These are phyloP conservation scores for Brachionichthys hirsutus DNA, from an alignment of 2,113 vertebrate genomes.

Conservation along the genomic window DNA sequence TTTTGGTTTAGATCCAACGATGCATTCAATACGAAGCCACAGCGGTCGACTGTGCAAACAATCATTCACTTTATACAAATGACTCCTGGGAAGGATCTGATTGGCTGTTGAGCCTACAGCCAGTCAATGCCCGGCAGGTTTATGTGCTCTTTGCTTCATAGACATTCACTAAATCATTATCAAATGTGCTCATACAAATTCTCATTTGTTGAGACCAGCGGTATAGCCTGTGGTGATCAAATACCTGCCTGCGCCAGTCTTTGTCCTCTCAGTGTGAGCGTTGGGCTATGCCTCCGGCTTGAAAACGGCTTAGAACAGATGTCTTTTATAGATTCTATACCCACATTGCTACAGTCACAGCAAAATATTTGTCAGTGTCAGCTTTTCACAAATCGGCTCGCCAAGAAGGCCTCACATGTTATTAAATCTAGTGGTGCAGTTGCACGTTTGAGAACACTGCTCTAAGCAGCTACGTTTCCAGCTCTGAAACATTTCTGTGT, in stretches of 20 bases:
- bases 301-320: conserved; percentile 10
- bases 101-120: no score
- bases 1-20: no score
- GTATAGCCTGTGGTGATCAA: conserved; percentile 47
- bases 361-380: conserved; percentile 33
- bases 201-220: conserved; percentile 26
- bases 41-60: no score
- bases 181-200: conserved; percentile 17
- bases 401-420: conserved; percentile 42
- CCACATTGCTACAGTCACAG: no score
- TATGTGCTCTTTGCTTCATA: conserved; percentile 7
- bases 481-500: conserved; percentile 41
- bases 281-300: conserved; percentile 15
- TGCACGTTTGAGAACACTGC: conserved; percentile 42
- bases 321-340: no score
- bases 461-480: conserved; percentile 52
- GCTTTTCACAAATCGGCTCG: conserved; percentile 39
- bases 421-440: conserved; percentile 47
- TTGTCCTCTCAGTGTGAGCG: neutral
- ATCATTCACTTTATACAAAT: no score
- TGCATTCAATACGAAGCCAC: no score
- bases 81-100: no score
- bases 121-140: no score
- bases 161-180: conserved; percentile 17
- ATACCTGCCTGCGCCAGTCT: conserved; percentile 12